Percentiles rank a stretch among this genome's conserved stretches.
These are phyloP conservation scores for Climacteris rufus DNA, from an alignment of 2,113 vertebrate species.

Conservation along the genomic window DNA sequence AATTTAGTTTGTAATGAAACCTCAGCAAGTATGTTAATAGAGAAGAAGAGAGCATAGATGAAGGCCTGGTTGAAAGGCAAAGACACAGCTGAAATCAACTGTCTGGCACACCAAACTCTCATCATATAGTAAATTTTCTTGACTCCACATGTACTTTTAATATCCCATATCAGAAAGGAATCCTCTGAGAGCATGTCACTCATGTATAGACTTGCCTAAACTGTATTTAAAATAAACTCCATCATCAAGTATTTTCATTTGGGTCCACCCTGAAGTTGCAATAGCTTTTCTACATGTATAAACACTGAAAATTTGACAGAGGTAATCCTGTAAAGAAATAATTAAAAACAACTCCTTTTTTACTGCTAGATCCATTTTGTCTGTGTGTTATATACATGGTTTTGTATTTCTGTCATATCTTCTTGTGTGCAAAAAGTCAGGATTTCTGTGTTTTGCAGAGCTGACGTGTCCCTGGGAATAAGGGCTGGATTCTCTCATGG, in stretches of 20 bases:
- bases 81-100: neutral
- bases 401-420: neutral
- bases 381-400: rapidly evolving
- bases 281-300: neutral
- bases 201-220: neutral
- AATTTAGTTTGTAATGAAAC: neutral
- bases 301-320: neutral
- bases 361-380: neutral
- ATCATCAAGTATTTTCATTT: neutral
- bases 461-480: neutral
- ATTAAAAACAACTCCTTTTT: neutral
- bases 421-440: neutral
- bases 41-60: neutral
- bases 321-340: neutral
- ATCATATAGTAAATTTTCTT: neutral
- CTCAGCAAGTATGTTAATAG: neutral
- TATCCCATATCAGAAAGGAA: neutral
- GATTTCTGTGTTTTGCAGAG: neutral
- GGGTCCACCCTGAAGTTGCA: neutral
- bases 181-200: neutral
- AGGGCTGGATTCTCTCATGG: neutral
- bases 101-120: neutral
- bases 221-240: neutral
- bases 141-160: neutral
- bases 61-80: neutral